phyloP scores from a whole-genome alignment of 2,797 vertebrate genomes.

The Amblyraja radiata region DNA sequence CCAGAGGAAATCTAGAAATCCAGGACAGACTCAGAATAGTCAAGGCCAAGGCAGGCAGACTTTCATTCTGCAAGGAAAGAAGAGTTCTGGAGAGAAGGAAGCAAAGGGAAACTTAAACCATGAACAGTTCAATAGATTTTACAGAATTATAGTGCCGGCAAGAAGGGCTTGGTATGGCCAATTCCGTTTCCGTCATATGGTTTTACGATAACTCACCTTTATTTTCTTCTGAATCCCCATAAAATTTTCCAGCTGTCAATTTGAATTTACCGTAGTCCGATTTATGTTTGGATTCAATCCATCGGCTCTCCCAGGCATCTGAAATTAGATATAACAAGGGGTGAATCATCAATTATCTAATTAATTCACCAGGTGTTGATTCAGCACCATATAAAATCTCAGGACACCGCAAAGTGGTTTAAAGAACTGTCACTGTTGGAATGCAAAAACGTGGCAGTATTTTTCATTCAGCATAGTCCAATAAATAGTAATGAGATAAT shows the following conservation, averaged over 20 bases:
- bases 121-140: not conserved
- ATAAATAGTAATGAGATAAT: not conserved
- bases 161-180: not conserved
- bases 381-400: not conserved
- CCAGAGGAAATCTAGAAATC: no score
- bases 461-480: no score
- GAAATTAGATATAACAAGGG: not conserved
- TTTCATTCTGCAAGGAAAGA: no score
- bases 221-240: slow-evolving; percentile 80
- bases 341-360: not conserved
- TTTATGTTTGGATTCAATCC: slow-evolving; percentile 86
- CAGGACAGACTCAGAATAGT: no score
- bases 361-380: not conserved
- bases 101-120: no score
- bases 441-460: not conserved
- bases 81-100: no score
- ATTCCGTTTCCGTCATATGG: not conserved
- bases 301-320: slow-evolving; percentile 81
- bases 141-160: not conserved
- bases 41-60: no score
- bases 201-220: slow-evolving; percentile 64
- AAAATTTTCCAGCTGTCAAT: slow-evolving; percentile 80
- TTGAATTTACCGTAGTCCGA: slow-evolving; percentile 84
- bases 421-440: not conserved
- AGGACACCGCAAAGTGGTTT: not conserved